Evolutionary conservation across 2,797 vertebrate genomes (phyloP).

Genomic region (Sebastes miniatus): DNA sequence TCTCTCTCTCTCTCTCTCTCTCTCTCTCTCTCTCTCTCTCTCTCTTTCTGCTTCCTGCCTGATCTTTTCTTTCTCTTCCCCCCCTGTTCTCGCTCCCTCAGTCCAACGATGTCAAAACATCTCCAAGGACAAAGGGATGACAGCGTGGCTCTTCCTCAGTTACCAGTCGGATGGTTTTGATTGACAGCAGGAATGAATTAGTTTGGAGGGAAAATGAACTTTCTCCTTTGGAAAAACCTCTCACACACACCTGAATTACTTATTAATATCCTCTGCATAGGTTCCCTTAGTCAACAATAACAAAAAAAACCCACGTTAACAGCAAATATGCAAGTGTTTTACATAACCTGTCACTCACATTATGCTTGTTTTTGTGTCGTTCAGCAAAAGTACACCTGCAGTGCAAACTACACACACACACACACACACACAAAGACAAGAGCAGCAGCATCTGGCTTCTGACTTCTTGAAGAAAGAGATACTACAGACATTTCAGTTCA

Average conservation of each 20-base stretch:
- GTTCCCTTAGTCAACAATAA: not conserved
- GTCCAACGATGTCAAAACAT: not conserved
- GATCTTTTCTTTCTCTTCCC: constrained; percentile 18
- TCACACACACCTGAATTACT: constrained; percentile 28
- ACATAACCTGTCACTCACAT: constrained; percentile 26
- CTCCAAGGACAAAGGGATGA: constrained; percentile 22
- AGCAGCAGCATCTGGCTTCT: not conserved
- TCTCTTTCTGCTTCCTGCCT: constrained; percentile 57
- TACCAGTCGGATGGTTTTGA: constrained; percentile 52
- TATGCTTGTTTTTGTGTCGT: constrained; percentile 5
- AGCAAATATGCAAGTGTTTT: constrained; percentile 12
- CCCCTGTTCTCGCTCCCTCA: not conserved
- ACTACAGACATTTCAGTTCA: not conserved
- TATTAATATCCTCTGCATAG: constrained; percentile 21
- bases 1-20: not conserved
- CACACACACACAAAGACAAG: not conserved
- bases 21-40: not conserved
- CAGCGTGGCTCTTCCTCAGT: constrained; percentile 29
- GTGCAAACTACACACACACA: not conserved
- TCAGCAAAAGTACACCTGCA: constrained; percentile 5
- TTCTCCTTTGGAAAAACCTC: constrained; percentile 11
- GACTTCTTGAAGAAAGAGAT: not conserved
- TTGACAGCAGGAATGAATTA: constrained; percentile 59
- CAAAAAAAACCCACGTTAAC: not conserved
- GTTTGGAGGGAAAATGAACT: constrained; percentile 10